Evolutionary conservation across 2,113 vertebrate genomes (phyloP).

Genomic region (Oncorhynchus mykiss): DNA sequence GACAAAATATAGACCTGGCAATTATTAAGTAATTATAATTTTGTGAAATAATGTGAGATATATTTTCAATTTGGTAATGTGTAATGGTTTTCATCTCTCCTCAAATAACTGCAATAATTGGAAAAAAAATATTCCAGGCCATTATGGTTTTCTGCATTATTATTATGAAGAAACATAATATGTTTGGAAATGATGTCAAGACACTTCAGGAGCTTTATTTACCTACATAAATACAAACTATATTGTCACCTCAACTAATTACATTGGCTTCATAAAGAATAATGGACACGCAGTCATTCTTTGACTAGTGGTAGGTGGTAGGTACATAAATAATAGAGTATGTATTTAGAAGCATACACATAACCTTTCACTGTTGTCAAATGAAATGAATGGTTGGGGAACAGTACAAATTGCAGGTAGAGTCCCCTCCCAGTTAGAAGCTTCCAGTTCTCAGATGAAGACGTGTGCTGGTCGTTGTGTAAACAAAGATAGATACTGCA

Average conservation of each 20-base stretch:
- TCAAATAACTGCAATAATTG: constrained; percentile 25
- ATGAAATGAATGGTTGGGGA: background rate
- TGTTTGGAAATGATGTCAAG: background rate
- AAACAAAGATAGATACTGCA: background rate
- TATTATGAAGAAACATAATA: background rate
- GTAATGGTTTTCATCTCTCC: constrained; percentile 46
- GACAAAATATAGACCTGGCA: background rate
- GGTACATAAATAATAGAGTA: background rate
- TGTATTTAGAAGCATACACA: background rate
- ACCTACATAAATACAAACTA: background rate
- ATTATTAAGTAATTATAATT: constrained; percentile 34
- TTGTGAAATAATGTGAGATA: constrained; percentile 38
- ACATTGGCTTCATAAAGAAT: no score
- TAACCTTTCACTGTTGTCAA: background rate
- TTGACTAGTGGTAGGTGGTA: background rate
- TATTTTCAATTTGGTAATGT: constrained; percentile 56
- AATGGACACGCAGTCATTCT: background rate
- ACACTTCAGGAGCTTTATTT: background rate
- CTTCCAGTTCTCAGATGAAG: no score
- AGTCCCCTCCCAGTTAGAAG: no score
- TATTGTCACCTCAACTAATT: no score
- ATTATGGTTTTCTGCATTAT: constrained; percentile 19
- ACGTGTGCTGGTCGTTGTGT: background rate
- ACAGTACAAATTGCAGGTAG: background rate
- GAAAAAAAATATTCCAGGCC: constrained; percentile 18